Percentiles rank a stretch among this genome's conserved stretches.
Evolutionary conservation across 2,888 invertebrate genomes (phyloP).

Genomic region (Nomada hirtipes): DNA sequence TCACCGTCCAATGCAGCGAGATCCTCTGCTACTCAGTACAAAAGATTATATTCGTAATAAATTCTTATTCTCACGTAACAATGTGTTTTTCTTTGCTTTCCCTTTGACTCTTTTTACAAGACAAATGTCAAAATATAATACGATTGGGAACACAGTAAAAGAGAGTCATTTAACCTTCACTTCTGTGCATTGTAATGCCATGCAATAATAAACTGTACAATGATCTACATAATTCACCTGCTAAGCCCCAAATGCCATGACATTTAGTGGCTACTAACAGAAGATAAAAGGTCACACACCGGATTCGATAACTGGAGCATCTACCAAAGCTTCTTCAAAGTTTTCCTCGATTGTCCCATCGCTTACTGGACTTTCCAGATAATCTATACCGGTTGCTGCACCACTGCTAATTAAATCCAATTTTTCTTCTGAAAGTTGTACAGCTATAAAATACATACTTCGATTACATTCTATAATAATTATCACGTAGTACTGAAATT

Average conservation of each 20-base stretch:
- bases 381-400: slow-evolving; percentile 83
- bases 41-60: slow-evolving; percentile 41
- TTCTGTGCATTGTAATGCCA: slow-evolving; percentile 63
- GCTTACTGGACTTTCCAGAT: slow-evolving; percentile 89
- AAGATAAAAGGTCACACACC: slow-evolving; percentile 79
- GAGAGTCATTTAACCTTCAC: slow-evolving; percentile 39
- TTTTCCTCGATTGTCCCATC: slow-evolving; percentile 96
- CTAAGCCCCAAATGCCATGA: slow-evolving; percentile 74
- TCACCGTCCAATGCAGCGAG: slow-evolving; percentile 82
- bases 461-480: slow-evolving; percentile 26
- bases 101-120: background rate
- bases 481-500: background rate
- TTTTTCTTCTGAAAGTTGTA: slow-evolving; percentile 82
- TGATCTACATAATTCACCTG: slow-evolving; percentile 74
- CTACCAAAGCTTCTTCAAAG: slow-evolving; percentile 94
- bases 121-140: slow-evolving; percentile 27
- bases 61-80: background rate
- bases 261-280: slow-evolving; percentile 75
- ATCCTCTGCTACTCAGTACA: slow-evolving; percentile 78
- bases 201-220: slow-evolving; percentile 73
- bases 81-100: background rate
- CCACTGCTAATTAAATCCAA: slow-evolving; percentile 80
- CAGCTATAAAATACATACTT: slow-evolving; percentile 70
- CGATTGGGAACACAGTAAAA: slow-evolving; percentile 26
- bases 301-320: slow-evolving; percentile 86